Conservation (phyloP, 2,113 vertebrate species). For the Lagopus leucura region DNA sequence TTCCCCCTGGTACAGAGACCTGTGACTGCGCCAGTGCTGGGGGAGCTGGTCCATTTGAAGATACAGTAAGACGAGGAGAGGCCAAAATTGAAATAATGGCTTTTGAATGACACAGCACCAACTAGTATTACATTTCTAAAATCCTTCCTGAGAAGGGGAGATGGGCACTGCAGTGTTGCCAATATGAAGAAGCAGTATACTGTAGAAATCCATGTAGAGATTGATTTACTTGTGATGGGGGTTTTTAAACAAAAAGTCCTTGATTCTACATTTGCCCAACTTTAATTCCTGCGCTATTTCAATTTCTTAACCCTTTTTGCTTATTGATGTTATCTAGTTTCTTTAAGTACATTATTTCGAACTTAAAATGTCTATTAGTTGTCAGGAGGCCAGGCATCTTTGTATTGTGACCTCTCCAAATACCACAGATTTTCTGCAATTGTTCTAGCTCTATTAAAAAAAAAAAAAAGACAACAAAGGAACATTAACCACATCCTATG, state of each 20-base stretch:
- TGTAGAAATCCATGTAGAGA: background rate
- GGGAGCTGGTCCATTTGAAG: background rate
- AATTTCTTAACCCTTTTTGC: background rate
- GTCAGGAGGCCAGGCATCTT: constrained; percentile 41
- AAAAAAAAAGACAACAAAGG: constrained; percentile 19
- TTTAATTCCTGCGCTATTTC: background rate
- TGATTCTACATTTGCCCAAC: background rate
- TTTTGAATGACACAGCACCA: background rate
- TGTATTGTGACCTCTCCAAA: constrained; percentile 69
- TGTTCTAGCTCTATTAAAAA: constrained; percentile 25
- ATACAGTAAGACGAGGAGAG: background rate
- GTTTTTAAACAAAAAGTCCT: background rate
- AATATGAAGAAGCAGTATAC: rapidly evolving
- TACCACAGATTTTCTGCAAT: constrained; percentile 76
- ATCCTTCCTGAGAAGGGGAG: background rate
- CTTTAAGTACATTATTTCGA: constrained; percentile 19
- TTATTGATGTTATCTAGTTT: background rate
- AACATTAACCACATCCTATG: constrained; percentile 84
- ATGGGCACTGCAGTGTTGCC: background rate
- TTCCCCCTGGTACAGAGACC: background rate
- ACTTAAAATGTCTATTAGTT: constrained; percentile 8
- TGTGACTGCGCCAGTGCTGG: background rate
- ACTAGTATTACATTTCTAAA: background rate
- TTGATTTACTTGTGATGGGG: background rate
- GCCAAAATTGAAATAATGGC: rapidly evolving